Evolutionary conservation across 2,888 invertebrate genomes (phyloP), one percentile per base, ranked within the genome.

Genomic region (Escarpia spicata): DNA sequence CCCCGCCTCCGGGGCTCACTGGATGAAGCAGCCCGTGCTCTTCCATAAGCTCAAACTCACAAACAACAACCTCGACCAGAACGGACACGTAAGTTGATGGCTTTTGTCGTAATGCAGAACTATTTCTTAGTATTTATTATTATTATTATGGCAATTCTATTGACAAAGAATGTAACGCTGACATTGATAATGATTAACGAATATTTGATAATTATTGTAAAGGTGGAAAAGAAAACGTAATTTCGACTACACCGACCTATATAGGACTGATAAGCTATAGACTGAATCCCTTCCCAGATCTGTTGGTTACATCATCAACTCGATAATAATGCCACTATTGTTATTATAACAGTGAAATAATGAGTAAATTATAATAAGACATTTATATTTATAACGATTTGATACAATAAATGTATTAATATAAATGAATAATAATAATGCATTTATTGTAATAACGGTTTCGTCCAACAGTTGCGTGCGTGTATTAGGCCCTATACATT

Each of bases 11-110:
- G 99, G 99, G 0, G 97, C 98, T 58, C 98, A 98, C 95, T 98
- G 98, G 98, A 98, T 98, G 97, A 97, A 96, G 0, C 98, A 98
- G 95, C 97, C 98, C 0, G 97, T 98, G 92, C 97, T 97, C 89
- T 98, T 98, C 95, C 98, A 98, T 96, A 98, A 98, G 96, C 97
- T 98, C 92, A 99, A 99, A 96, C 97, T 99, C 91, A 99, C 99
- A 45, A 99, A 99, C 96, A 98, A 98, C 95, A 97, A 98, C 9
- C 97, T 98, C 96, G 98, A 98, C 95, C 97, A 98, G 93, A 97
- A 97, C 94, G 98, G 98, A 95, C 98, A 98, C 96, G 96, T 96
- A 94, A 96, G 96, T 96, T 58, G 19, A 91, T 91, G 75, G 75
- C 75, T 26, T 75, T 75, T 75, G n/a, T 90, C 37, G 4, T 90